These are phyloP conservation scores for Drosophila athabasca DNA, from an alignment of 1,140 invertebrate species.

Conservation along the genomic window DNA sequence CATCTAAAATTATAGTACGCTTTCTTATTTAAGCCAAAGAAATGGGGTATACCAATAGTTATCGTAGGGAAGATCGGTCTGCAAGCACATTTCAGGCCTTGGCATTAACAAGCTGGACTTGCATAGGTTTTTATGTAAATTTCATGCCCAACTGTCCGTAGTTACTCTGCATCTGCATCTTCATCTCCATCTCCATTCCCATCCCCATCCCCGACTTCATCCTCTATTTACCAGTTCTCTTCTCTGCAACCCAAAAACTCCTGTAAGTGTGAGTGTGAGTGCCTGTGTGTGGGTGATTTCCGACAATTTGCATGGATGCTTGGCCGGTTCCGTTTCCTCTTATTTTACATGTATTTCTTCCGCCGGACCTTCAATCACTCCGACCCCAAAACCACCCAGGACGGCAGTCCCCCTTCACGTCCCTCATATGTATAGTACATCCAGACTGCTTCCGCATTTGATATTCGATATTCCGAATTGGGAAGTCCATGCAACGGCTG, in stretches of 20 bases:
- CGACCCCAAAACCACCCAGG: no score
- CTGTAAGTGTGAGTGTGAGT: not conserved
- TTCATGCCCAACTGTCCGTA: conserved; percentile 28
- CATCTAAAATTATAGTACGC: no score
- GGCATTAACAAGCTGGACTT: no score
- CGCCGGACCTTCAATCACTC: no score
- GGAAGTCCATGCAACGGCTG: conserved; percentile 35
- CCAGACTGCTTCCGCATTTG: conserved; percentile 1
- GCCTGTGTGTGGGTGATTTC: conserved; percentile 22
- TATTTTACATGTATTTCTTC: conserved; percentile 17
- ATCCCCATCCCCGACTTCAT: not conserved
- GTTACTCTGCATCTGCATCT: not conserved
- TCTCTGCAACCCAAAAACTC: not conserved
- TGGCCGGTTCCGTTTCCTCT: conserved; percentile 26
- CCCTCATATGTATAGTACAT: not conserved
- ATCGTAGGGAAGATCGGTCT: no score
- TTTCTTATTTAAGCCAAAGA: no score
- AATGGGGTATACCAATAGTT: no score
- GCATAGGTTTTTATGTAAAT: conserved; percentile 22
- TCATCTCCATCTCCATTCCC: no score
- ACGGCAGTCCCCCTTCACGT: not conserved
- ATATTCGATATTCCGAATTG: conserved; percentile 27
- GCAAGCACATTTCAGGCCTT: no score
- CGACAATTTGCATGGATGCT: conserved; percentile 37
- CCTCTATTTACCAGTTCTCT: not conserved